A percentile compares a stretch with the other conserved stretches of the same genome.
Evolutionary conservation across 37 sponge, comb jelly and placozoan genomes (phyloP).

Genomic region (Aplysina aerophoba): DNA sequence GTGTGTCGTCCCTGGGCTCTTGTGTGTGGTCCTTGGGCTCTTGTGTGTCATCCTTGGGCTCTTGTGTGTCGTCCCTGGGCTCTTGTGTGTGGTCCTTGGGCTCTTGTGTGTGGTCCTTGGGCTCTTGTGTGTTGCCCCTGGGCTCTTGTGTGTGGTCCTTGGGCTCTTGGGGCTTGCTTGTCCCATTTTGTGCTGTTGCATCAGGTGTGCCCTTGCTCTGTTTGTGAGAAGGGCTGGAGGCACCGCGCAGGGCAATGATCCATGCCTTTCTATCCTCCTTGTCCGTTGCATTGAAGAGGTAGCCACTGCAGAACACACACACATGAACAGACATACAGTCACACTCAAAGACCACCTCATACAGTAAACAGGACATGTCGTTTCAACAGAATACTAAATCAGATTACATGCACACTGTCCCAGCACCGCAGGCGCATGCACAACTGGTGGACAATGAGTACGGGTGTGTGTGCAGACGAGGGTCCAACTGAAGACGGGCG

Average conservation of each 20-base stretch:
- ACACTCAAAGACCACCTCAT: no score
- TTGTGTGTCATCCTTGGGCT: neutral
- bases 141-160: neutral
- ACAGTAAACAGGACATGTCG: no score
- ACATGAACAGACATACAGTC: no score
- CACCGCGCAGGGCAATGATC: constrained; percentile 47
- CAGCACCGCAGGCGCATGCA: no score
- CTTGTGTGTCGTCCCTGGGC: neutral
- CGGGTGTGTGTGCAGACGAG: no score
- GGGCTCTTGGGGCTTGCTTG: neutral
- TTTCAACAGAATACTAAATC: no score
- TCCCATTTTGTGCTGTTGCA: neutral
- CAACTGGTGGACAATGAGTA: no score
- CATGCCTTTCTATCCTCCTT: constrained; percentile 61
- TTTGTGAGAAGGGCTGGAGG: neutral
- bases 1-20: no score
- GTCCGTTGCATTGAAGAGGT: constrained; percentile 63
- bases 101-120: neutral
- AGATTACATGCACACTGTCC: no score
- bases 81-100: neutral
- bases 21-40: no score
- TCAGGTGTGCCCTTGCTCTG: neutral
- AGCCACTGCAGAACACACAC: constrained; percentile 35
- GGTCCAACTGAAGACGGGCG: no score
- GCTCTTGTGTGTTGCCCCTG: no score